These are phyloP conservation scores for Melikaiella ostensackeni DNA, from an alignment of 2,888 invertebrate genomes.

Conservation along the genomic window DNA sequence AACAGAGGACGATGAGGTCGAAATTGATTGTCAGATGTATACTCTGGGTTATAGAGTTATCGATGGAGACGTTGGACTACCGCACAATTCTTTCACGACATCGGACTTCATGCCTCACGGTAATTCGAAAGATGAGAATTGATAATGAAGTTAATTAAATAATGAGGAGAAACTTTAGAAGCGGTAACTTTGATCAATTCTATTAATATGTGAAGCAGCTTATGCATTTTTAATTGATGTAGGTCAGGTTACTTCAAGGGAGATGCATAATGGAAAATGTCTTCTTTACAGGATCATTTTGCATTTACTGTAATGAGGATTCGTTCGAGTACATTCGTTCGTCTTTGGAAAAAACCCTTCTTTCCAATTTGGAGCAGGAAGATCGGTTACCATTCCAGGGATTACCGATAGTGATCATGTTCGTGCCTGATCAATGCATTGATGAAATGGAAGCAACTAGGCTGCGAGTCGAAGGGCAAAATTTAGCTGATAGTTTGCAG, in stretches of 20 bases:
- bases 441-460: constrained; percentile 91
- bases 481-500: constrained; percentile 91
- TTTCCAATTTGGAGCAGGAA: constrained; percentile 93
- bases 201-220: background rate
- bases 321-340: constrained; percentile 95
- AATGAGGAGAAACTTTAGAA: background rate
- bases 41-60: constrained; percentile 91
- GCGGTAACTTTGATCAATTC: background rate
- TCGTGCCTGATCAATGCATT: constrained; percentile 90
- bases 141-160: constrained; percentile 11
- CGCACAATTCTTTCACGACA: constrained; percentile 89
- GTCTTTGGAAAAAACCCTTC: constrained; percentile 92
- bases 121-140: constrained; percentile 70
- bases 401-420: constrained; percentile 93
- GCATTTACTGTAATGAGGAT: constrained; percentile 93
- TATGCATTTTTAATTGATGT: background rate
- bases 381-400: constrained; percentile 92
- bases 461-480: constrained; percentile 92
- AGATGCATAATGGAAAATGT: background rate
- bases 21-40: constrained; percentile 88
- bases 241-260: background rate
- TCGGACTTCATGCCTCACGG: constrained; percentile 95
- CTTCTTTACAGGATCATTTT: constrained; percentile 84
- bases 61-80: constrained; percentile 89
- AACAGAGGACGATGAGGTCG: constrained; percentile 92